Evolutionary conservation across 2,113 vertebrate species (phyloP), one percentile per base, ranked within the genome.

Genomic region (Psilopsiagon aymara): DNA sequence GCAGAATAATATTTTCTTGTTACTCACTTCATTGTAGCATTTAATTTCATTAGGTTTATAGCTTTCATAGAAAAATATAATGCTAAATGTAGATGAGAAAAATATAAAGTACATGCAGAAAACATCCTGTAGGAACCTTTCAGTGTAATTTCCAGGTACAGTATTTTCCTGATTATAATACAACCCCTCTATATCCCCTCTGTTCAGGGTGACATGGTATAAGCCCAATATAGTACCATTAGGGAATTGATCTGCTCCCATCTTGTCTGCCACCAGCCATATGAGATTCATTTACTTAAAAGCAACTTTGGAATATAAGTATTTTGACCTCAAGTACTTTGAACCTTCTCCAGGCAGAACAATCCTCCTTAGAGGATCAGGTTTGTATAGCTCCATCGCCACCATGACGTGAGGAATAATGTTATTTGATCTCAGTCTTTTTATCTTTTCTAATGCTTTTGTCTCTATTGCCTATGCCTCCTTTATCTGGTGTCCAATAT

Each of bases 371-470:
- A 0, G 33, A 75, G 64, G 39, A 89, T 68, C 91, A 84, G 76
- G 80, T 60, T 33, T 89, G n/a, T 60, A 52, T 16, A 87, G 77
- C 20, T 63, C 74, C 23, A 57, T 62, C 82, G 79, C 70, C 79
- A 90, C 55, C 33, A 17, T 5, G 24, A 59, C 35, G 75, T 17
- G 27, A 93, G 24, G 47, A 84, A 92, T 57, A 68, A 77, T 9
- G 94, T 94, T 28, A 92, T 88, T 88, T 82, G 95, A 97, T 78
- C 76, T 68, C 51, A 39, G 46, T 39, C 82, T 78, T 94, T 94
- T 85, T 39, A 59, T 49, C 79, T 90, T 88, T 93, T 77, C 41
- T 77, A 81, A 90, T 24, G 68, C 82, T 94, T 97, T 95, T 89
- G 82, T 84, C 85, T 86, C 85, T 93, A 55, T 90, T 71, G 46